Evolutionary conservation across 2,888 invertebrate genomes (phyloP), one percentile per base, ranked within the genome.

Genomic region (Adineta ricciae): DNA sequence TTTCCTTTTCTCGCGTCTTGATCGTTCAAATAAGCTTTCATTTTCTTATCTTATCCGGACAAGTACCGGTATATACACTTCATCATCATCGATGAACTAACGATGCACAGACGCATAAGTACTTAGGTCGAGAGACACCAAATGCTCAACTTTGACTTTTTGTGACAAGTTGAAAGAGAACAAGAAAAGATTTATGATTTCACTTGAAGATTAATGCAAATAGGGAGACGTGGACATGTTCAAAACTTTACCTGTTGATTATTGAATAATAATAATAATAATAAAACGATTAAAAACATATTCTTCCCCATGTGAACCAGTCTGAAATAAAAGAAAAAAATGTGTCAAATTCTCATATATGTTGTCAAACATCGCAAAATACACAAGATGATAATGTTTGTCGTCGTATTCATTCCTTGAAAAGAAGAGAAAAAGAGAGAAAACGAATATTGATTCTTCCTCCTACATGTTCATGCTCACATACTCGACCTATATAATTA

Each of bases 401-500:
- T 64, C 64, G 24, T 64, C 64, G 14, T 50, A 32, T 64, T 64
- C 27, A 4, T 14, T 32, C 27, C 64, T 27, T 64, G 32, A 32
- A 64, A 64, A 36, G 32, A 19, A 64, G 14, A 1, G 27, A 56
- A 16, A 36, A 64, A 32, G 27, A 64, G 46, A 46, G 19, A 32
- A 36, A 64, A 32, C 64, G 64, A 64, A 64, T 64, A 64, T 64
- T 64, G 32, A 64, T 64, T 64, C 64, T 64, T 64, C 64, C 64
- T 64, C 32, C 64, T 64, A 64, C 64, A 64, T 14, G 64, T 64
- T 64, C 64, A 64, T 64, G 64, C 32, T 64, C 64, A 64, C 64
- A 64, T 64, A 36, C 32, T 32, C 64, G 27, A 32, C 64, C 64
- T 64, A 64, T 27, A 64, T 64, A 64, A 64, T 64, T 64, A 64